These are phyloP conservation scores for Cryptoprocta ferox DNA, from an alignment of 2,797 vertebrate species.

Conservation along the genomic window DNA sequence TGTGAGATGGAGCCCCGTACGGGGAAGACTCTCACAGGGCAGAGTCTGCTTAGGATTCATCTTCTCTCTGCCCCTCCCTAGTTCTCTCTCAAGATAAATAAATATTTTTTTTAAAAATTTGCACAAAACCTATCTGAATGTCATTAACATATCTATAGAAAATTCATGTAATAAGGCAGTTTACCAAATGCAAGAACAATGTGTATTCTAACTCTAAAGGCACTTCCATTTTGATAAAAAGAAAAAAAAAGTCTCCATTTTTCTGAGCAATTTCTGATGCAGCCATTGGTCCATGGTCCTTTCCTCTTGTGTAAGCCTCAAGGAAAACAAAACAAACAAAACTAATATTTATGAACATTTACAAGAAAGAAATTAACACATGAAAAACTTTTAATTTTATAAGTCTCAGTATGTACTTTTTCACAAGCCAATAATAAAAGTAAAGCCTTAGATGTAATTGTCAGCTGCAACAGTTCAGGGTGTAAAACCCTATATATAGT, in stretches of 20 bases:
- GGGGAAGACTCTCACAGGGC: no score
- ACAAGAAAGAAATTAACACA: background rate
- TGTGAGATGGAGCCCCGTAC: no score
- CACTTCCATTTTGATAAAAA: background rate
- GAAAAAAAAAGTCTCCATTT: background rate
- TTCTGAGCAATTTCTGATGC: background rate
- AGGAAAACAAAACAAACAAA: background rate
- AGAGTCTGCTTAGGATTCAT: no score
- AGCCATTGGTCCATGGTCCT: background rate
- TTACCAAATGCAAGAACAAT: background rate
- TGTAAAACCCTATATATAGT: background rate
- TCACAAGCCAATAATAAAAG: background rate
- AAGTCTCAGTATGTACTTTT: background rate
- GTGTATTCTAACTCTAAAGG: background rate
- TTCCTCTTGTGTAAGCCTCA: background rate
- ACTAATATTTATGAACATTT: background rate
- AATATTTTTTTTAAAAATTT: background rate
- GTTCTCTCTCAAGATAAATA: no score
- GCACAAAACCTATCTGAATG: conserved; percentile 15
- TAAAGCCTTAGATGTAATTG: background rate
- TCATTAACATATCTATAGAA: background rate
- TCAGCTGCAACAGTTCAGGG: background rate
- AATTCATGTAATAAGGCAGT: background rate
- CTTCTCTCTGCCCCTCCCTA: no score
- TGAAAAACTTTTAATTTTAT: background rate